phyloP scores from a whole-genome alignment of 1,140 invertebrate genomes.

The Apolygus lucorum region DNA sequence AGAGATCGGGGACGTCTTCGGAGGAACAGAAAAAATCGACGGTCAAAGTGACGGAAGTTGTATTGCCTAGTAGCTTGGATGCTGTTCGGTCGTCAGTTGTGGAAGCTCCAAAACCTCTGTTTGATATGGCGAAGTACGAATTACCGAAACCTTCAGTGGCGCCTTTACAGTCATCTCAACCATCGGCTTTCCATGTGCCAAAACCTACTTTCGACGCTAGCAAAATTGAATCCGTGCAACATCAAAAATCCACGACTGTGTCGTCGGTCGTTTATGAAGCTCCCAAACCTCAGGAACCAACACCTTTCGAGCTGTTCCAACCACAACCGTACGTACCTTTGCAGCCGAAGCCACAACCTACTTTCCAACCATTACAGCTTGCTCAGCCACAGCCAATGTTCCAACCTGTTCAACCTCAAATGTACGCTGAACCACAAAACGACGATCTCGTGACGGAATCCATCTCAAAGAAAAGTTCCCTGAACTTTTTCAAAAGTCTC shows the following conservation, averaged over 20 bases:
- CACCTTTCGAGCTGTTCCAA: not conserved
- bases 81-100: not conserved
- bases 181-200: constrained; percentile 2
- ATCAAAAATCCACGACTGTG: not conserved
- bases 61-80: not conserved
- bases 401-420: not conserved
- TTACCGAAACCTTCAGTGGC: not conserved
- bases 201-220: constrained; percentile 14
- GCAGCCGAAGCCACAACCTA: not conserved
- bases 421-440: not conserved
- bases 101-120: not conserved
- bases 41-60: constrained; percentile 12
- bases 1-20: not conserved
- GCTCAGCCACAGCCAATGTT: not conserved
- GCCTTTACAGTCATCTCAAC: constrained; percentile 5
- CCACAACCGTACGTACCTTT: not conserved
- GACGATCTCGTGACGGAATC: constrained; percentile 31
- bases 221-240: constrained; percentile 2
- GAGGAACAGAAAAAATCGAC: not conserved
- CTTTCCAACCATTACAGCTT: not conserved
- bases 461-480: constrained; percentile 44
- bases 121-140: not conserved
- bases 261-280: not conserved
- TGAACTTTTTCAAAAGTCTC: constrained; percentile 51
- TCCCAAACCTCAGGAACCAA: not conserved